phyloP scores from a whole-genome alignment of 2,797 vertebrate genomes.

The Vespertilio murinus region DNA sequence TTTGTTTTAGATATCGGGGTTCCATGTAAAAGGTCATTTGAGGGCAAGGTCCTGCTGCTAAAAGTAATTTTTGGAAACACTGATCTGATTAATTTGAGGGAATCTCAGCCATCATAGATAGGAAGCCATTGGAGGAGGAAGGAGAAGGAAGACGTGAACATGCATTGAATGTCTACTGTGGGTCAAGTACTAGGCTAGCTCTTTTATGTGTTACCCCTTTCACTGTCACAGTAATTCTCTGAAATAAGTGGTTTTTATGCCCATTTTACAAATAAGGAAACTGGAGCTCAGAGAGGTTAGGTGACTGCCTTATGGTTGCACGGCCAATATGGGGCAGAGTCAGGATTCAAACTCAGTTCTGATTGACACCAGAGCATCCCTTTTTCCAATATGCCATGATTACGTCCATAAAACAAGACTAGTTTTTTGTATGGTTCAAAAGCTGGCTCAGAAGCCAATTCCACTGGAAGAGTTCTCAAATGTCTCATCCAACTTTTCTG shows the following conservation, averaged over 20 bases:
- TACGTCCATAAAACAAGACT: background rate
- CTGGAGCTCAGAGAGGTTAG: conserved; percentile 18
- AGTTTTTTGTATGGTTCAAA: background rate
- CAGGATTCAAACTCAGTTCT: background rate
- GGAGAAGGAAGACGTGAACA: background rate
- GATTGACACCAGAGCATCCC: background rate
- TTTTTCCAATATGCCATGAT: background rate
- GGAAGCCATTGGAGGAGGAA: background rate
- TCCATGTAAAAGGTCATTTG: conserved; percentile 11
- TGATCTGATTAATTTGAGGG: background rate
- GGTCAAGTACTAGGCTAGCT: background rate
- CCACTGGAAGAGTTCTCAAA: conserved; percentile 13
- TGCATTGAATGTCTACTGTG: background rate
- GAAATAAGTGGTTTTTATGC: background rate
- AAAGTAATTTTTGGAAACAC: conserved; percentile 44
- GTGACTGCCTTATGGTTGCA: conserved; percentile 8
- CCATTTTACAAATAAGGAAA: conserved; percentile 16
- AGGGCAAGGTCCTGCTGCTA: background rate
- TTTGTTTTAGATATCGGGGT: background rate
- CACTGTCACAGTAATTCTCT: background rate
- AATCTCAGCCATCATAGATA: background rate
- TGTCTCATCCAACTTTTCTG: background rate
- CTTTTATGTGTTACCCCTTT: background rate
- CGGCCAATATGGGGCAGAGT: background rate
- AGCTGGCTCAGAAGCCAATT: background rate